Evolutionary conservation across 2,797 vertebrate genomes (phyloP), one percentile per base, ranked within the genome.

Genomic region (Salmo trutta): DNA sequence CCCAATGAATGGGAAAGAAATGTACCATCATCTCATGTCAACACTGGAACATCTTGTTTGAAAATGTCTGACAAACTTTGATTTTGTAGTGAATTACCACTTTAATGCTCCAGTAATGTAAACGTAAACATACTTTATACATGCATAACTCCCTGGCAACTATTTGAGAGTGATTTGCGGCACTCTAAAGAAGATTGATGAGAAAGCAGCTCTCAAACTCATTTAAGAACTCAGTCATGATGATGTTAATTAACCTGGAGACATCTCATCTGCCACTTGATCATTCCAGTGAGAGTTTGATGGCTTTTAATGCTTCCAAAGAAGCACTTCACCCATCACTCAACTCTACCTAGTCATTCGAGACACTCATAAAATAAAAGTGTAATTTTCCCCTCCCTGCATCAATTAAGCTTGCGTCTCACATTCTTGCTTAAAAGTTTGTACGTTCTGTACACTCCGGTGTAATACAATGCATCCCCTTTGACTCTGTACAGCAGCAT

Each of bases 211-310:
- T 56, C 70, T 29, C 77, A 74, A 76, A 76, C 54, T 82, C 81
- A 76, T 75, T 79, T 79, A 79, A 27, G 41, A 56, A 53, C 53
- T 12, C 41, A 78, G 73, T 52, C 31, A n/a, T n/a, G 59, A 75
- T 71, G 71, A 77, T 75, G 81, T 80, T 83, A 82, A 82, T 82
- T 79, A 83, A 79, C 78, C 78, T 80, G 83, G 82, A 75, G 67
- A 56, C 51, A 62, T 47, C 29, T 53, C 75, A 33, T 33, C 27
- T 41, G 31, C 71, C 75, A 67, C 33, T 72, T 17, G 29, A 69
- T 81, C 76, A 64, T 80, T 80, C 72, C 47, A 52, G 67, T 53
- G 53, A 70, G 73, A 73, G 67, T 71, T 81, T 75, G 79, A 84
- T 21, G 62, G 74, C 52, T 80, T 73, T 21, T 62, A 72, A n/a